phyloP scores from a whole-genome alignment of 2,113 vertebrate species.

The Salminus brasiliensis region DNA sequence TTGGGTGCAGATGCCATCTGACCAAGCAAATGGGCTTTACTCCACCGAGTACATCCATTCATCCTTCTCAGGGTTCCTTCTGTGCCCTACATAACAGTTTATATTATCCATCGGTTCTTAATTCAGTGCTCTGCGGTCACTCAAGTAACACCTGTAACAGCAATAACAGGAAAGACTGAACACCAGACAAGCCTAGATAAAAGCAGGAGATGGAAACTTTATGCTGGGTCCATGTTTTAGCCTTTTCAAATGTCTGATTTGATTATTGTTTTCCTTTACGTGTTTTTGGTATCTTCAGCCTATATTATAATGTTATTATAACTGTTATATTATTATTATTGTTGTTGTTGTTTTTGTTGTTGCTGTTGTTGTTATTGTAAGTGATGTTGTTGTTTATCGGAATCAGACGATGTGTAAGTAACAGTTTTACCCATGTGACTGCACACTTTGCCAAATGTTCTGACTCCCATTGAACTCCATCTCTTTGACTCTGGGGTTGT shows the following conservation, averaged over 20 bases:
- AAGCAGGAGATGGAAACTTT: conserved; percentile 70
- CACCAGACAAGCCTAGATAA: conserved; percentile 61
- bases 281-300: conserved; percentile 70
- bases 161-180: conserved; percentile 70
- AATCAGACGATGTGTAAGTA: conserved; percentile 71
- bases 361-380: conserved; percentile 63
- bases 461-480: conserved; percentile 64
- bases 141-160: conserved; percentile 60
- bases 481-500: conserved; percentile 53
- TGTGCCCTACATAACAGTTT: conserved; percentile 93
- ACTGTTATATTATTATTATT: conserved; percentile 71
- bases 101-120: conserved; percentile 55
- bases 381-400: conserved; percentile 67
- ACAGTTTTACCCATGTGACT: conserved; percentile 75
- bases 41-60: conserved; percentile 99
- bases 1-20: conserved; percentile 98
- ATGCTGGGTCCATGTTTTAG: conserved; percentile 68
- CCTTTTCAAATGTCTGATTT: conserved; percentile 71
- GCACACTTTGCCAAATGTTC: conserved; percentile 69
- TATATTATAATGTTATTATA: conserved; percentile 72
- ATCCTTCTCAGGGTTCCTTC: conserved; percentile 97
- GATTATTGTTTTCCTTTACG: conserved; percentile 70
- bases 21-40: conserved; percentile 97
- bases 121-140: conserved; percentile 65
- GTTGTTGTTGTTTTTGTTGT: conserved; percentile 51